phyloP scores from a whole-genome alignment of 1,140 invertebrate genomes.

The Zaprionus taronus region DNA sequence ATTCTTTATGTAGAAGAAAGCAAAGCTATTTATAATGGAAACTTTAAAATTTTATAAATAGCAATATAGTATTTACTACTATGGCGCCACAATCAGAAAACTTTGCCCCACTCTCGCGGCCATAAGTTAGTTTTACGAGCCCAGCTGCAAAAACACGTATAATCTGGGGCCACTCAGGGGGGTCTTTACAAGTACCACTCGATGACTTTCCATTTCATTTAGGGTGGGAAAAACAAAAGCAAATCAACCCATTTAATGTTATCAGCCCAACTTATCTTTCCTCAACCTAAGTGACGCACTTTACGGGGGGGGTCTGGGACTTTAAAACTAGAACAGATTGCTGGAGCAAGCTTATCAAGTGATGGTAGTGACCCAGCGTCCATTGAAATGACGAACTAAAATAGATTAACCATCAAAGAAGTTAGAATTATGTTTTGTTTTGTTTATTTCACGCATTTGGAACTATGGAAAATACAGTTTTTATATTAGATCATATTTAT shows the following conservation, averaged over 20 bases:
- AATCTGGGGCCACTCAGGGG: neutral
- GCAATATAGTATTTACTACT: neutral
- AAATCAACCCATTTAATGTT: neutral
- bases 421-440: neutral
- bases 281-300: constrained; percentile 6
- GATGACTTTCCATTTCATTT: neutral
- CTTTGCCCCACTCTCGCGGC: neutral
- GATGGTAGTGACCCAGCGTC: neutral
- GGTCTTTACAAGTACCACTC: neutral
- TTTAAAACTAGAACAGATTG: constrained; percentile 11
- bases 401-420: neutral
- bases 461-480: constrained; percentile 74
- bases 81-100: neutral
- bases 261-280: neutral
- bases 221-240: neutral
- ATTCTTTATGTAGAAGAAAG: neutral
- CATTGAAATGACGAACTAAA: neutral
- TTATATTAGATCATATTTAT: constrained; percentile 26
- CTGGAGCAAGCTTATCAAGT: neutral
- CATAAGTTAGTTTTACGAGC: neutral
- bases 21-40: neutral
- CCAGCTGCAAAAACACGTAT: neutral
- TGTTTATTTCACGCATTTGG: constrained; percentile 54
- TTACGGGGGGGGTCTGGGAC: neutral
- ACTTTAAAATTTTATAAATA: neutral